Conservation (phyloP, 2,888 invertebrate genomes). For the Sinhomidia bicolor region DNA sequence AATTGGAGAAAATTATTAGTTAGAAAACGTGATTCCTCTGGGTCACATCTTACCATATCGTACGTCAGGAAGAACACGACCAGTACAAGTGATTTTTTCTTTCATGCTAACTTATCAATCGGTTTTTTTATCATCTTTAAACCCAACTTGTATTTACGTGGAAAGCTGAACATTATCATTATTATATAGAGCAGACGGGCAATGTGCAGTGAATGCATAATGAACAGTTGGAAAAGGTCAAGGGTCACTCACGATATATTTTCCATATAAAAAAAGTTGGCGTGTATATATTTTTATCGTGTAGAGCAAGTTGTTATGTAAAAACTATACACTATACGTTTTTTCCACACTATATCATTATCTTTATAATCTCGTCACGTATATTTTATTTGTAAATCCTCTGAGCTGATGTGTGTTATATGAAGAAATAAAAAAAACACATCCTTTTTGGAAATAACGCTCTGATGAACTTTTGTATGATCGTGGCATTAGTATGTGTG, state of each 20-base stretch:
- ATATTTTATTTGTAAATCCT: no score
- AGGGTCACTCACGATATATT: slow-evolving; percentile 14
- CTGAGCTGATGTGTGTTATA: no score
- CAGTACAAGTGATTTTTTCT: not conserved
- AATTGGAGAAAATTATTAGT: not conserved
- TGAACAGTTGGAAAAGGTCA: not conserved
- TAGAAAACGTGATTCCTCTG: not conserved
- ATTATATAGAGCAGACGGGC: not conserved
- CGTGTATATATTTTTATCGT: no score
- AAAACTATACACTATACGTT: no score
- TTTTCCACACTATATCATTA: no score
- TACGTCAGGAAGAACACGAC: not conserved
- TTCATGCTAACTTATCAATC: not conserved
- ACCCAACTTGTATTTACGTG: no score
- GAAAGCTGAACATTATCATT: no score
- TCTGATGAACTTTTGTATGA: not conserved
- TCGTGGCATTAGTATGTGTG: no score
- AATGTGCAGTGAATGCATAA: not conserved
- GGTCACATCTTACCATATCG: not conserved
- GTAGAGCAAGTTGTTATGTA: no score
- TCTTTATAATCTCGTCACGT: no score
- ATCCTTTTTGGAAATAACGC: slow-evolving; percentile 11
- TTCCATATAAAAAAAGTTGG: no score
- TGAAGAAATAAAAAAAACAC: not conserved
- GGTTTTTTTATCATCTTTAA: not conserved